Conservation (phyloP, 2,888 invertebrate genomes). For the Troides helena region DNA sequence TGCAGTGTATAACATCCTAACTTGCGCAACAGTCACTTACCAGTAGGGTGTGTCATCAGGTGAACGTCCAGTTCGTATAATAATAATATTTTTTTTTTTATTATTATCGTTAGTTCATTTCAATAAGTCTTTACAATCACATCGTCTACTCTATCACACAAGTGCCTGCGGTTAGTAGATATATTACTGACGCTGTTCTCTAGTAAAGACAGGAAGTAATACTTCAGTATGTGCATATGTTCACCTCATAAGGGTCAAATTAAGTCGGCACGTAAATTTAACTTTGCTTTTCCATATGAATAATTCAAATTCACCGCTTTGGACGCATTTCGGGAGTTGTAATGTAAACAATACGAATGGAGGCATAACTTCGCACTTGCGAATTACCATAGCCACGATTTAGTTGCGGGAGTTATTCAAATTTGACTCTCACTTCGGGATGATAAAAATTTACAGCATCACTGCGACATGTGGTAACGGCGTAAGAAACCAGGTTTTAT, state of each 20-base stretch:
- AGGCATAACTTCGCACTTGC: slow-evolving; percentile 23
- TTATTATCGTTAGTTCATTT: too few relatives aligned
- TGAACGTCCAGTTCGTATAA: too few relatives aligned
- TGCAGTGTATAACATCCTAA: too few relatives aligned
- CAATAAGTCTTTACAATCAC: too few relatives aligned
- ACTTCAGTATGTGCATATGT: neutral
- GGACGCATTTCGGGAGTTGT: slow-evolving; percentile 20
- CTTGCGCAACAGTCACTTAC: too few relatives aligned
- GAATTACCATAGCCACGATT: slow-evolving; percentile 20
- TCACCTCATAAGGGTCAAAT: slow-evolving; percentile 13
- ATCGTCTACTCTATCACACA: neutral
- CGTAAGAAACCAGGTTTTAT: too few relatives aligned
- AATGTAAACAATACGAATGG: slow-evolving; percentile 28
- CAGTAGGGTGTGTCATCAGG: too few relatives aligned
- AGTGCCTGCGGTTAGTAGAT: neutral
- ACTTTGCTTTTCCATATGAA: slow-evolving; percentile 25
- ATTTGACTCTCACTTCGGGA: slow-evolving; percentile 13
- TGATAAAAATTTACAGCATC: slow-evolving; percentile 20
- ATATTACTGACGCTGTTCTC: neutral
- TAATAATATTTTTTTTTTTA: too few relatives aligned
- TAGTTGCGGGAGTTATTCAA: slow-evolving; percentile 20
- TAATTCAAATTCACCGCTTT: slow-evolving; percentile 23
- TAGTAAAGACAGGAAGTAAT: neutral
- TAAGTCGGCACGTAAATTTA: slow-evolving; percentile 17
- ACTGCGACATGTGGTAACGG: neutral